phyloP scores from a whole-genome alignment of 1,140 invertebrate species.

The Drosophila ambigua region DNA sequence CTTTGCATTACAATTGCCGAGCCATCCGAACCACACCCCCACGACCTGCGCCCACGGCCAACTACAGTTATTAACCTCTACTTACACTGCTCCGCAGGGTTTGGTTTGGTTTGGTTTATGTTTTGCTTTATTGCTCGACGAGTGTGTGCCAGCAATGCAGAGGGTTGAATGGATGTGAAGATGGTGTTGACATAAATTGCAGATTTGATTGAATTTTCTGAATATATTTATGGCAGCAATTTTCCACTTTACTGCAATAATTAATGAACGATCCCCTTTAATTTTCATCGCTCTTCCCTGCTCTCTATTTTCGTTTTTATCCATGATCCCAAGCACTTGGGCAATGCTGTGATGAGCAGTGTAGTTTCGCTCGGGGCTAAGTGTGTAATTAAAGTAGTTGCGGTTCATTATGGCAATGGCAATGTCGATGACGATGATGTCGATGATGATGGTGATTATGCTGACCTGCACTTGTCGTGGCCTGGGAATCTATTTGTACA shows the following conservation, averaged over 20 bases:
- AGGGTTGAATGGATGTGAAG: background rate
- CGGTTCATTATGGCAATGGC: slow-evolving; percentile 46
- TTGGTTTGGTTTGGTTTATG: background rate
- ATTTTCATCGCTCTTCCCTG: no score
- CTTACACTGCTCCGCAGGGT: slow-evolving; percentile 50
- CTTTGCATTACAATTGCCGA: slow-evolving; percentile 74
- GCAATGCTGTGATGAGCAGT: slow-evolving; percentile 17
- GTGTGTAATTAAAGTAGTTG: slow-evolving; percentile 79
- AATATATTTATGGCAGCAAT: slow-evolving; percentile 5
- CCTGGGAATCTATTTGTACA: slow-evolving; percentile 55
- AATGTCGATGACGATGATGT: slow-evolving; percentile 41
- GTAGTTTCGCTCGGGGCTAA: slow-evolving; percentile 52
- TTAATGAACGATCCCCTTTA: no score
- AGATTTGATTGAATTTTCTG: no score
- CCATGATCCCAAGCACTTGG: no score
- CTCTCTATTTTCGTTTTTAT: no score
- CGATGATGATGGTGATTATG: slow-evolving; percentile 23
- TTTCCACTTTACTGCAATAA: no score
- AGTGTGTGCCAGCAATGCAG: no score
- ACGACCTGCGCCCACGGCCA: slow-evolving; percentile 45
- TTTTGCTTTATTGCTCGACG: background rate
- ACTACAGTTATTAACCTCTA: slow-evolving; percentile 74
- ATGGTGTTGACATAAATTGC: no score
- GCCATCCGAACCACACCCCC: slow-evolving; percentile 30
- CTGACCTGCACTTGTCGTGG: slow-evolving; percentile 71